phyloP scores from a whole-genome alignment of 2,888 invertebrate genomes.

The Campaea margaritaria region DNA sequence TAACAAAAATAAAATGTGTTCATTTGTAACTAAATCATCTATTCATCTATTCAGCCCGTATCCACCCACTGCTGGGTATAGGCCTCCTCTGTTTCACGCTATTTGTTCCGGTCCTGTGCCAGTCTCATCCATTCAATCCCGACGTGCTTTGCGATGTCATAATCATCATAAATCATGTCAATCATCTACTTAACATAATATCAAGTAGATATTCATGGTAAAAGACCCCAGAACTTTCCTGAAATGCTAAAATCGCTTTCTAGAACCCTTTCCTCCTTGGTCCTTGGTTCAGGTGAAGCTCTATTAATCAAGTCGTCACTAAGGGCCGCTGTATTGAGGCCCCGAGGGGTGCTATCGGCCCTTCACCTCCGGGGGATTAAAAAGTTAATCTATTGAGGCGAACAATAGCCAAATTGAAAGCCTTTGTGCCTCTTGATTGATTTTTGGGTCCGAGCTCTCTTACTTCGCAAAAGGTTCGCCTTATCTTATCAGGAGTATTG shows the following conservation, averaged over 20 bases:
- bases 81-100: too few relatives aligned
- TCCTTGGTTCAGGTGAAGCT: conserved; percentile 40
- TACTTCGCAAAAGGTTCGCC: conserved; percentile 13
- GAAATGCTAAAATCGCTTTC: not conserved
- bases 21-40: too few relatives aligned
- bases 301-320: conserved; percentile 66
- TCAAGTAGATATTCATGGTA: too few relatives aligned
- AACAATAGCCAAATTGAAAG: conserved; percentile 36
- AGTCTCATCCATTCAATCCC: too few relatives aligned
- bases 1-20: too few relatives aligned
- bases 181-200: too few relatives aligned
- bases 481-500: conserved; percentile 22
- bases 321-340: conserved; percentile 51
- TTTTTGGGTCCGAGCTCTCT: conserved; percentile 24
- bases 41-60: too few relatives aligned
- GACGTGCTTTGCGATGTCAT: too few relatives aligned
- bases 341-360: conserved; percentile 39
- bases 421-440: conserved; percentile 32
- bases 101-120: too few relatives aligned
- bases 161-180: too few relatives aligned
- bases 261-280: conserved; percentile 20
- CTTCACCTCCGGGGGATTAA: conserved; percentile 46
- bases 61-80: too few relatives aligned
- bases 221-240: too few relatives aligned
- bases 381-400: conserved; percentile 49